A percentile compares a stretch with the other conserved stretches of the same genome.
Evolutionary conservation across 2,797 vertebrate species (phyloP).

Genomic region (Acrossocheilus wenchowensis): DNA sequence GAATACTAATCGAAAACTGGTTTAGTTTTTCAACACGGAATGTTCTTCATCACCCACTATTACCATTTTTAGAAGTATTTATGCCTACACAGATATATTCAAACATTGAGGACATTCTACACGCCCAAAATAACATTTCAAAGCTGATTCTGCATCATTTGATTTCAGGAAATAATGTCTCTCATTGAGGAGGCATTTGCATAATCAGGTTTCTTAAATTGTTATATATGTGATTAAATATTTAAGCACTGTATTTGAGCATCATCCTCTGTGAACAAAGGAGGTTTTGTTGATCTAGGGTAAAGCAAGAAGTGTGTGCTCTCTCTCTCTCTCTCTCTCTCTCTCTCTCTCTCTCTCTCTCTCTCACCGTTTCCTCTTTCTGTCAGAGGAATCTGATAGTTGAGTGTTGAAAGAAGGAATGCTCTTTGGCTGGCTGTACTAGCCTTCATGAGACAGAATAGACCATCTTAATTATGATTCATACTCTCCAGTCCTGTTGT

Average conservation of each 20-base stretch:
- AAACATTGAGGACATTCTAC: slow-evolving; percentile 12
- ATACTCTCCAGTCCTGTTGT: slow-evolving; percentile 30
- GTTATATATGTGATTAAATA: slow-evolving; percentile 58
- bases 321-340: not conserved
- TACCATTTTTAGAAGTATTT: slow-evolving; percentile 19
- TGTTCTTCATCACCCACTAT: slow-evolving; percentile 12
- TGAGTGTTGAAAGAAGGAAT: slow-evolving; percentile 6
- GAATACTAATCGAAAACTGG: not conserved
- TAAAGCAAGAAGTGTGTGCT: not conserved
- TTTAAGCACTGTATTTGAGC: slow-evolving; percentile 52
- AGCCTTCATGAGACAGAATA: slow-evolving; percentile 18
- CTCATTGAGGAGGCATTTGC: slow-evolving; percentile 58
- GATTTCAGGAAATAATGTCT: slow-evolving; percentile 48
- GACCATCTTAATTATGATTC: slow-evolving; percentile 33
- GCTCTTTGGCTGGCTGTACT: not conserved
- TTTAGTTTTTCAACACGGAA: not conserved
- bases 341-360: not conserved
- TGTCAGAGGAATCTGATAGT: slow-evolving; percentile 24
- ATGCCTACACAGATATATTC: slow-evolving; percentile 32
- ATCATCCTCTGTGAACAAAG: slow-evolving; percentile 22
- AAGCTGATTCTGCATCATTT: slow-evolving; percentile 23
- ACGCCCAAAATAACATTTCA: slow-evolving; percentile 11
- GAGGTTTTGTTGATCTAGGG: slow-evolving; percentile 49
- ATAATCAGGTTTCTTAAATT: slow-evolving; percentile 60
- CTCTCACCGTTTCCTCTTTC: not conserved